These are phyloP conservation scores for Acleris holmiana DNA, from an alignment of 2,888 invertebrate species.

Conservation along the genomic window DNA sequence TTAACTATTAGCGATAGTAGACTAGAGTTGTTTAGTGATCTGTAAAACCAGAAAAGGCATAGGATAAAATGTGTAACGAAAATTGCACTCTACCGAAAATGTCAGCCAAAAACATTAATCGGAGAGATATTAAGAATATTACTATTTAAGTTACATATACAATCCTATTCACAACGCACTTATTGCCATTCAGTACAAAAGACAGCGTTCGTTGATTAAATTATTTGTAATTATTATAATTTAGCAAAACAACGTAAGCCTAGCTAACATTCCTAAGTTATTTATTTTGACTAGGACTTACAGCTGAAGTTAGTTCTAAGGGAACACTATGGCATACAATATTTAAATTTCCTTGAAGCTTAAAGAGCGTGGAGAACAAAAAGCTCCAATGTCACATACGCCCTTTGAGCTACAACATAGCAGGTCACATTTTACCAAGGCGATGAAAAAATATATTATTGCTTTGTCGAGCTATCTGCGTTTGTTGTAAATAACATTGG, in stretches of 20 bases:
- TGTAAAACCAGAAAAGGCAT: too few species aligned
- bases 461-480: too few species aligned
- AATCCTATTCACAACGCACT: neutral
- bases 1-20: too few species aligned
- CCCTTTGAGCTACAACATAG: constrained; percentile 9
- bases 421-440: too few species aligned
- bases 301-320: constrained; percentile 56
- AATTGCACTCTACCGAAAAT: too few species aligned
- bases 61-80: too few species aligned
- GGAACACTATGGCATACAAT: constrained; percentile 6
- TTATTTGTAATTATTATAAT: constrained; percentile 47
- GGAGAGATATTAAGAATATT: too few species aligned
- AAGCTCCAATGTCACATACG: constrained; percentile 27
- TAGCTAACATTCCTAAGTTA: constrained; percentile 66
- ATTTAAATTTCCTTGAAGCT: neutral
- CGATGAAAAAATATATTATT: too few species aligned
- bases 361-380: neutral
- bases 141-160: neutral
- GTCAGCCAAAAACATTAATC: too few species aligned
- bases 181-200: constrained; percentile 12
- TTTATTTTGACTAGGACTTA: constrained; percentile 71
- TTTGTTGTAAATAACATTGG: too few species aligned
- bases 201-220: constrained; percentile 29
- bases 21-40: too few species aligned
- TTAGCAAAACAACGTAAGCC: constrained; percentile 62